Base-by-base conservation (phyloP, 2,113 vertebrate genomes). In the Echinops telfairi region DNA sequence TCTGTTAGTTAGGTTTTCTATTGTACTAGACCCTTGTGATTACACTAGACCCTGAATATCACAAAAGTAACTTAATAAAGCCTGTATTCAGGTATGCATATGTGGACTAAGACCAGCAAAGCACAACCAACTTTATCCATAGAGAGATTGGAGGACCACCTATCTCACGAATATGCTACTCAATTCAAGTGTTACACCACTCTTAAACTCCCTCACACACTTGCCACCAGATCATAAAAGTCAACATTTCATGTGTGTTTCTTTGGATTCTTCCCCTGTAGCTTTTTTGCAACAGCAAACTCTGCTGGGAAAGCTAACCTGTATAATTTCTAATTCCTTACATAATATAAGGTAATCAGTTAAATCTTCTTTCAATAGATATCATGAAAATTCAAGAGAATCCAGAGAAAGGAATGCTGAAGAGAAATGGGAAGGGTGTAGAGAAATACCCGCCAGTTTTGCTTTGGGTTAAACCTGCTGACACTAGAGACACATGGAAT, bases 41-140 rank as follows among this genome's bases (percentile, higher is more conserved):
- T 47, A 0, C 22, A 70, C 64, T 70, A 84, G 3, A 86, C 5
- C 27, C 86, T 20, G 10, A 6, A 86, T 3, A 7, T 29, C 53
- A 95, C 22, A 89, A 73, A 64, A 23, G 12, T 95, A 43, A 92
- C 40, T 81, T 89, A 71, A 62, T 79, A 62, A 9, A 86, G 19
- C 23, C 20, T 23, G 5, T n/a, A 79, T 83, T 95, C 62, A 23
- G 43, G 43, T 40, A 17, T 83, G 58, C 9, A 76, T 6, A 22
- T 11, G 15, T 71, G 29, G 17, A 75, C 36, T 85, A 86, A 31
- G 17, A 1, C 38, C 36, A 85, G 29, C 17, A 92, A 29, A 89
- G 22, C 81, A 83, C 66, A 92, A 92, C 33, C 3, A 84, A 6
- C 4, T 29, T 75, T 84, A 84, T 92, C 3, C 5, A 81, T 57